phyloP scores from a whole-genome alignment of 2,113 vertebrate species.

The Vanacampus margaritifer region DNA sequence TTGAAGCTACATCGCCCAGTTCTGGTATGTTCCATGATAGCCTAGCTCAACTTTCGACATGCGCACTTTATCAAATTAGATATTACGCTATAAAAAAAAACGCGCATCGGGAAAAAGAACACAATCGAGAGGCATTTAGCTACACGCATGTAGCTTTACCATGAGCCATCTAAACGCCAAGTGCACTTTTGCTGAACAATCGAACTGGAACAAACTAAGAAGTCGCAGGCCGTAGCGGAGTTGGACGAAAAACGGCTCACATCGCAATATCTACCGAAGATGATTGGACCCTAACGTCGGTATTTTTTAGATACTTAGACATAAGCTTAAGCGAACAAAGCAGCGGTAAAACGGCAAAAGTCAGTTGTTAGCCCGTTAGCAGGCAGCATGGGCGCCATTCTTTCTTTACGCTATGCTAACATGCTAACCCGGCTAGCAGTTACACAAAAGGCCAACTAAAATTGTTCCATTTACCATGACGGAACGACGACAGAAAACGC shows the following conservation, averaged over 20 bases:
- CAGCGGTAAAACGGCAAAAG: neutral
- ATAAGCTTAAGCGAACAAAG: conserved; percentile 24
- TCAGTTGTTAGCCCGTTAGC: conserved; percentile 36
- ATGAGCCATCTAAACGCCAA: neutral
- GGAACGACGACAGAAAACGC: no score
- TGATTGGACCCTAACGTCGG: neutral
- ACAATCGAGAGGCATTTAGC: neutral
- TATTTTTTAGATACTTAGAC: neutral
- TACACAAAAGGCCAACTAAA: conserved; percentile 1
- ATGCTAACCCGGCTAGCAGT: conserved; percentile 26
- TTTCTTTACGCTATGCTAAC: conserved; percentile 24
- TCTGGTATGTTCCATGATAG: conserved; percentile 36
- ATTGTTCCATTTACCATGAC: neutral
- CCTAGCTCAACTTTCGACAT: neutral
- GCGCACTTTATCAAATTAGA: neutral
- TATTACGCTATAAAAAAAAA: neutral
- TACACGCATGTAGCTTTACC: neutral
- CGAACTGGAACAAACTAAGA: neutral
- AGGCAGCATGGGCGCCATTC: conserved; percentile 57
- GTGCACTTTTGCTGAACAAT: neutral
- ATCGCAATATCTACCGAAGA: neutral
- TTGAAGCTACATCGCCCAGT: neutral
- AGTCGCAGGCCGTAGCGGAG: neutral
- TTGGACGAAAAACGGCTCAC: neutral
- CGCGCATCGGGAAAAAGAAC: neutral